Conservation (phyloP, 1,140 invertebrate genomes). For the Drosophila mauritiana region DNA sequence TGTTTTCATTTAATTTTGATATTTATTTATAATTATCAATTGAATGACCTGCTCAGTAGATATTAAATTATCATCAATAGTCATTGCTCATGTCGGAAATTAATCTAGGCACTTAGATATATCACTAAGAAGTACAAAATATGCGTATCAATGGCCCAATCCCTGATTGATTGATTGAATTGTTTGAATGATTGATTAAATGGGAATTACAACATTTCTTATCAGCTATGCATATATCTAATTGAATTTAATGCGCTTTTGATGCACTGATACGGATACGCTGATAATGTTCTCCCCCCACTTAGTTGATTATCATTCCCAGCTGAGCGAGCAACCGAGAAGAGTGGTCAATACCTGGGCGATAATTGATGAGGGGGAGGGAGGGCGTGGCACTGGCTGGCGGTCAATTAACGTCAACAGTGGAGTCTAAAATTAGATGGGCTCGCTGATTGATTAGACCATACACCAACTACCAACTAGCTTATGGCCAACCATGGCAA, state of each 20-base stretch:
- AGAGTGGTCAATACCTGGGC: constrained; percentile 13
- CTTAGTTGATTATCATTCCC: neutral
- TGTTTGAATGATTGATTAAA: too few species aligned
- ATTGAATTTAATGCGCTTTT: too few species aligned
- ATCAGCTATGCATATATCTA: too few species aligned
- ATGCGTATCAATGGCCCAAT: too few species aligned
- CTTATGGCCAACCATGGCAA: constrained; percentile 17
- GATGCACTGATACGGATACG: too few species aligned
- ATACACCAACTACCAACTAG: constrained; percentile 11
- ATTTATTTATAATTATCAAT: neutral
- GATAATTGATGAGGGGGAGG: constrained; percentile 56
- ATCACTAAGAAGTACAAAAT: too few species aligned
- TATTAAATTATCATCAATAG: too few species aligned
- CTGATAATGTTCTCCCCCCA: neutral
- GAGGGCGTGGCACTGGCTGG: constrained; percentile 9
- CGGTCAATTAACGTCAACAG: constrained; percentile 59
- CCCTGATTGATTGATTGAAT: too few species aligned
- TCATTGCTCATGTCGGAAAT: too few species aligned
- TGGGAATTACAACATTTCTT: too few species aligned
- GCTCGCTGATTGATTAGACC: constrained; percentile 54
- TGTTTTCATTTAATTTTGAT: neutral
- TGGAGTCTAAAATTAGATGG: constrained; percentile 52
- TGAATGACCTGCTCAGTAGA: too few species aligned
- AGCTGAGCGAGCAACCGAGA: neutral
- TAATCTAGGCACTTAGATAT: too few species aligned